Evolutionary conservation across 2,888 invertebrate genomes (phyloP).

Genomic region (Aethes cnicana): DNA sequence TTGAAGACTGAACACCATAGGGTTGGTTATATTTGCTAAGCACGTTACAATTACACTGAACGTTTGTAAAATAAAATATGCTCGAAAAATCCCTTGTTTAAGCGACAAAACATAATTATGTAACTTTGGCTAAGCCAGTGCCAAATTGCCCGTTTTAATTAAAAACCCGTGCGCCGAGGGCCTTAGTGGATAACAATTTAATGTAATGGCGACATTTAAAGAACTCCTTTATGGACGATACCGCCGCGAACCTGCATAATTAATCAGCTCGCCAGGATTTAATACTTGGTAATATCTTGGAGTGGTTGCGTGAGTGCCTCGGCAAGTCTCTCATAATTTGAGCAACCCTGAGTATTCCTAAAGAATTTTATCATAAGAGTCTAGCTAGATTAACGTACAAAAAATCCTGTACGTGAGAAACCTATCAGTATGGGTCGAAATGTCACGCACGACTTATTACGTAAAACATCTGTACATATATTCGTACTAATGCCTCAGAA

Average conservation of each 20-base stretch:
- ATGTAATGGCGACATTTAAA: constrained; percentile 68
- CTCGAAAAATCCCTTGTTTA: constrained; percentile 47
- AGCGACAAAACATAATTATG: constrained; percentile 62
- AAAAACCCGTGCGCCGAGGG: constrained; percentile 66
- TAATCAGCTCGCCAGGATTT: constrained; percentile 44
- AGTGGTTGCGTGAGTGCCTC: constrained; percentile 22
- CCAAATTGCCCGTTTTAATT: constrained; percentile 74
- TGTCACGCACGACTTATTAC: constrained; percentile 1
- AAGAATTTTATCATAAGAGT: neutral
- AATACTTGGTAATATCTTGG: constrained; percentile 30
- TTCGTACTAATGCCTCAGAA: too few species aligned
- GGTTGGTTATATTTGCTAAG: neutral
- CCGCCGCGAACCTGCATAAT: constrained; percentile 62
- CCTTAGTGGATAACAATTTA: constrained; percentile 70
- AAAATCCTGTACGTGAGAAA: neutral
- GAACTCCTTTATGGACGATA: constrained; percentile 66
- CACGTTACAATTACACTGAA: neutral
- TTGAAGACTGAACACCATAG: neutral
- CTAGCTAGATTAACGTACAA: too few species aligned
- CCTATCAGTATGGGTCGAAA: neutral
- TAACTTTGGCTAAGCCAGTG: constrained; percentile 56
- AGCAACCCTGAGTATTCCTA: neutral
- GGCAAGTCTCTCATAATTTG: constrained; percentile 18
- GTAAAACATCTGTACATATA: neutral
- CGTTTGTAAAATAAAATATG: constrained; percentile 18